Conservation (phyloP, 1,140 invertebrate genomes). For the Polypedilum pembai region DNA sequence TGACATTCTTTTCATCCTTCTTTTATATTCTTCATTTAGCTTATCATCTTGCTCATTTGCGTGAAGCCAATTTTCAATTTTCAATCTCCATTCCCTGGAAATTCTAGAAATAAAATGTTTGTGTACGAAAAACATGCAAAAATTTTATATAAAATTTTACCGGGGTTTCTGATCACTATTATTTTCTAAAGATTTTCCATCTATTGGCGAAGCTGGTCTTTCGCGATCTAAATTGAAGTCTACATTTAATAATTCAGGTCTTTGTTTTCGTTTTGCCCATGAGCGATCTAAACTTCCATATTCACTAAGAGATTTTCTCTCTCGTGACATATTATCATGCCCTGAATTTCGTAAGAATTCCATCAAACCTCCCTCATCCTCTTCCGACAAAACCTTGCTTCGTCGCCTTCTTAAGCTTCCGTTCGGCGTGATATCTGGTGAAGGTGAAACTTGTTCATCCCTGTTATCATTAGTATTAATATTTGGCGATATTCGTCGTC, state of each 20-base stretch:
- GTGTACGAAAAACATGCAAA: slow-evolving; percentile 27
- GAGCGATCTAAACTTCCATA: slow-evolving; percentile 83
- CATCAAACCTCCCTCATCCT: slow-evolving; percentile 77
- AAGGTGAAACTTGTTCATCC: slow-evolving; percentile 56
- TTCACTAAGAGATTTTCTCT: slow-evolving; percentile 56
- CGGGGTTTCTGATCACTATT: slow-evolving; percentile 43
- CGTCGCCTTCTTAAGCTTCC: slow-evolving; percentile 72
- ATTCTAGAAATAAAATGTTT: slow-evolving; percentile 34
- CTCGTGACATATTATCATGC: slow-evolving; percentile 61
- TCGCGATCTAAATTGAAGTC: slow-evolving; percentile 63
- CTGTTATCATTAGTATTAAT: slow-evolving; percentile 40
- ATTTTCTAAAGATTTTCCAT: slow-evolving; percentile 44
- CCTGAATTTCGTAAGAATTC: slow-evolving; percentile 72
- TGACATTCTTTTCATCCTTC: slow-evolving; percentile 53
- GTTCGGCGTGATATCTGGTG: slow-evolving; percentile 82
- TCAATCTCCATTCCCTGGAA: slow-evolving; percentile 70
- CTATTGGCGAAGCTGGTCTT: slow-evolving; percentile 61
- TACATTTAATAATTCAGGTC: slow-evolving; percentile 60
- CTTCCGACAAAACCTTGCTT: slow-evolving; percentile 72
- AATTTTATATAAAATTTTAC: slow-evolving; percentile 34
- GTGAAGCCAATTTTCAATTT: slow-evolving; percentile 84
- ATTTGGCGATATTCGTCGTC: slow-evolving; percentile 60
- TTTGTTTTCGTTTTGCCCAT: slow-evolving; percentile 63
- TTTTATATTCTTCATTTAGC: slow-evolving; percentile 56
- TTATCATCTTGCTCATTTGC: slow-evolving; percentile 78